Percentiles rank a stretch among this genome's conserved stretches.
Evolutionary conservation across 2,888 invertebrate species (phyloP).

Genomic region (Sphaerophoria rueppellii): DNA sequence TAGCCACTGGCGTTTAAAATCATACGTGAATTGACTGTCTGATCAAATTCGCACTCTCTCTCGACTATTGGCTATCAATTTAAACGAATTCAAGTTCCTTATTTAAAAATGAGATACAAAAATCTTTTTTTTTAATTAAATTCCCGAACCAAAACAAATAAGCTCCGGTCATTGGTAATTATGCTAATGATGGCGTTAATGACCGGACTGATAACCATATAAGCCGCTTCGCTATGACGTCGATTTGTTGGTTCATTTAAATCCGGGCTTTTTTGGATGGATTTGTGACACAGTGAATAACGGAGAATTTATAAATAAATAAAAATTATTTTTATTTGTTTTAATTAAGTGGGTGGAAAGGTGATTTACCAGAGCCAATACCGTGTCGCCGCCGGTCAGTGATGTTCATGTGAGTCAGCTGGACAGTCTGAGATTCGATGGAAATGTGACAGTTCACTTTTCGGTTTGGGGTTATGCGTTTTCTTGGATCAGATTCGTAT

Average conservation of each 20-base stretch:
- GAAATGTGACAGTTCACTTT: constrained; percentile 9
- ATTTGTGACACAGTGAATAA: constrained; percentile 29
- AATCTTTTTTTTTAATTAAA: background rate
- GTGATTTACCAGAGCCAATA: constrained; percentile 12
- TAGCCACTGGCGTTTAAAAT: background rate
- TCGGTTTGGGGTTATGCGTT: constrained; percentile 10
- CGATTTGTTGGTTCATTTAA: constrained; percentile 1
- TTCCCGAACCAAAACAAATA: background rate
- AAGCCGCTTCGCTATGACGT: constrained; percentile 6
- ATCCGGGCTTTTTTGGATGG: background rate
- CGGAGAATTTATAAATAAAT: constrained; percentile 11
- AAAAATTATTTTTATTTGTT: constrained; percentile 17
- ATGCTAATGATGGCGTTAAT: constrained; percentile 38
- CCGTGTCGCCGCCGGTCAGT: background rate
- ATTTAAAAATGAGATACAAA: constrained; percentile 5
- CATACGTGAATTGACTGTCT: constrained; percentile 13
- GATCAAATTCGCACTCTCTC: background rate
- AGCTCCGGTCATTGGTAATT: constrained; percentile 8
- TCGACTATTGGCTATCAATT: constrained; percentile 1
- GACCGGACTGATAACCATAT: constrained; percentile 11
- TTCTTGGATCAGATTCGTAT: background rate
- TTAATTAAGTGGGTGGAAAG: background rate
- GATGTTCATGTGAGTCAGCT: constrained; percentile 15
- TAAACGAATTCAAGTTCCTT: background rate
- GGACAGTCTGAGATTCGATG: constrained; percentile 10